Percentiles rank a stretch among this genome's conserved stretches.
These are phyloP conservation scores for Parnassius glacialis DNA, from an alignment of 2,888 invertebrate species.

Conservation along the genomic window DNA sequence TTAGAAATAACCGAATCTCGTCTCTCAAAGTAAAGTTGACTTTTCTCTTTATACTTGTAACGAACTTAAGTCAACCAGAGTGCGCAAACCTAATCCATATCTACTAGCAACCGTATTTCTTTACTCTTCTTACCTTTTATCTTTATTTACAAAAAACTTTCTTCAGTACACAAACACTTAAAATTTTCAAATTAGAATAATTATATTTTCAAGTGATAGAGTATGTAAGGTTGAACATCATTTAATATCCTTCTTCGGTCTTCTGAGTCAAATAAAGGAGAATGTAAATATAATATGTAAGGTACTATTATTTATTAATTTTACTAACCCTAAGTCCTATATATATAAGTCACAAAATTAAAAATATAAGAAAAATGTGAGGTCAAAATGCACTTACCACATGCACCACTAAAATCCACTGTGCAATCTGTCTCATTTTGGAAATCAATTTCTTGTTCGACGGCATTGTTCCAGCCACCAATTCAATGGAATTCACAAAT, in stretches of 20 bases:
- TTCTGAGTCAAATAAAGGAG: no score
- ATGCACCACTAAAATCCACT: conserved; percentile 74
- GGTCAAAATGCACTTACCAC: conserved; percentile 58
- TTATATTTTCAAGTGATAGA: no score
- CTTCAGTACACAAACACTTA: no score
- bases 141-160: no score
- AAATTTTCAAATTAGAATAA: no score
- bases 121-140: conserved; percentile 19
- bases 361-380: background rate
- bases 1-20: background rate
- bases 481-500: conserved; percentile 67
- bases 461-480: conserved; percentile 60
- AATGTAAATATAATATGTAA: no score
- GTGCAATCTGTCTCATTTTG: conserved; percentile 71
- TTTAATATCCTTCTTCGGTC: no score
- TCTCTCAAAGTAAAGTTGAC: conserved; percentile 46
- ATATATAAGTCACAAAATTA: no score
- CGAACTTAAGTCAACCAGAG: conserved; percentile 64
- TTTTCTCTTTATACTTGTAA: conserved; percentile 75
- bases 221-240: no score
- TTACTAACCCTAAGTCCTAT: no score
- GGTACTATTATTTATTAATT: no score
- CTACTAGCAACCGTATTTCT: conserved; percentile 44
- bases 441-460: conserved; percentile 73
- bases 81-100: conserved; percentile 60